A percentile compares a stretch with the other conserved stretches of the same genome.
These are phyloP conservation scores for Dreissena polymorpha DNA, from an alignment of 1,140 invertebrate genomes.

Conservation along the genomic window DNA sequence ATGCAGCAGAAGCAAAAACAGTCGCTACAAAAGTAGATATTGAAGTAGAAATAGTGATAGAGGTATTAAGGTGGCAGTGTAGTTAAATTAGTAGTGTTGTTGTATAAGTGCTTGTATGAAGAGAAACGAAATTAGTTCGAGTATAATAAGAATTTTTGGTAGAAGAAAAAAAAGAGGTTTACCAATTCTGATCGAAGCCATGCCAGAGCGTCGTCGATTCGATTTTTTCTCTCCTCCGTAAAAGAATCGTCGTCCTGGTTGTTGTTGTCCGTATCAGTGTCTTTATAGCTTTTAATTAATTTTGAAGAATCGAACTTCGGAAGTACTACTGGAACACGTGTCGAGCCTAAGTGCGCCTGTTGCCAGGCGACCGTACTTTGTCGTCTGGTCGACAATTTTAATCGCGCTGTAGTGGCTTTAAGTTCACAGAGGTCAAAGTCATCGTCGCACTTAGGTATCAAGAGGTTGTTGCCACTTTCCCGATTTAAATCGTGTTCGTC, in stretches of 20 bases:
- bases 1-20: no score
- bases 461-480: slow-evolving; percentile 3
- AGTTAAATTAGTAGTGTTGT: no score
- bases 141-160: no score
- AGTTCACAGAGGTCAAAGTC: slow-evolving; percentile 60
- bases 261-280: no score
- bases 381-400: slow-evolving; percentile 56
- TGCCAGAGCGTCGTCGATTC: slow-evolving; percentile 65
- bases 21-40: no score
- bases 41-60: no score
- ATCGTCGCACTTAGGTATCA: background rate
- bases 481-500: no score
- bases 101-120: no score
- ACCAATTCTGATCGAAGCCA: slow-evolving; percentile 67
- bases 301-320: slow-evolving; percentile 36
- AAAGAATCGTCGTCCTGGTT: slow-evolving; percentile 43
- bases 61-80: no score
- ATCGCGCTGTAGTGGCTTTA: slow-evolving; percentile 56
- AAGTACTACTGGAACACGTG: slow-evolving; percentile 14
- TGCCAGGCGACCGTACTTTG: slow-evolving; percentile 63
- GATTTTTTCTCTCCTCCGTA: slow-evolving; percentile 65
- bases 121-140: no score
- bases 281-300: background rate
- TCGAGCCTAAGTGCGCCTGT: slow-evolving; percentile 56
- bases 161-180: background rate